Evolutionary conservation across 2,888 invertebrate species (phyloP).

Genomic region (Ischnura elegans): DNA sequence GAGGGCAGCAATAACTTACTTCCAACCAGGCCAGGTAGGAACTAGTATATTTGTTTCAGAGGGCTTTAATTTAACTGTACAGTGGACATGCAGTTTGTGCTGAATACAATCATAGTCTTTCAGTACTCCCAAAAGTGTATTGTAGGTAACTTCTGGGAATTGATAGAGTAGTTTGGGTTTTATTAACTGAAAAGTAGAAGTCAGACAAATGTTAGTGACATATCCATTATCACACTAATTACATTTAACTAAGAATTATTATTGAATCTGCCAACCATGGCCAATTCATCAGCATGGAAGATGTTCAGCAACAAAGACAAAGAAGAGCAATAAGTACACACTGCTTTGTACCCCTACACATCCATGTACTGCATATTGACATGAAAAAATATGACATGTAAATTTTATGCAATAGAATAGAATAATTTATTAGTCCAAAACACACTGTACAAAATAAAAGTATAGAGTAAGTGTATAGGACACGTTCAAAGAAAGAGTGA

Average conservation of each 20-base stretch:
- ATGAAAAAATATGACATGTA: too few species aligned
- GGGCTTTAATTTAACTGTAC: neutral
- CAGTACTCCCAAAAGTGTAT: conserved; percentile 19
- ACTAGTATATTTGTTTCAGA: neutral
- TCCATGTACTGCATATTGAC: too few species aligned
- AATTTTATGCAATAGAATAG: too few species aligned
- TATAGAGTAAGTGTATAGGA: too few species aligned
- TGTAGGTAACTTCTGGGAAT: conserved; percentile 27
- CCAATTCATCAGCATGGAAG: too few species aligned
- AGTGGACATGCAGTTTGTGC: conserved; percentile 39
- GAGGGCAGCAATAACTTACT: neutral
- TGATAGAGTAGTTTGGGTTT: conserved; percentile 6
- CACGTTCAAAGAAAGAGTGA: too few species aligned
- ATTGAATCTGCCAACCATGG: too few species aligned
- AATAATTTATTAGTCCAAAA: too few species aligned
- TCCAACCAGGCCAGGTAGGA: conserved; percentile 33
- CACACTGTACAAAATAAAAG: too few species aligned
- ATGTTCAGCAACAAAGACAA: too few species aligned
- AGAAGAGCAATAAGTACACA: too few species aligned
- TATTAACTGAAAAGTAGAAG: conserved; percentile 42
- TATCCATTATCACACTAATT: neutral
- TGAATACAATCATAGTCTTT: conserved; percentile 41
- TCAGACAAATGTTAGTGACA: neutral
- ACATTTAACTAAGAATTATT: neutral
- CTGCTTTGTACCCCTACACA: too few species aligned